Percentiles rank a stretch among this genome's conserved stretches.
Evolutionary conservation across 64 coral and sea anemone species (phyloP).

Genomic region (Montipora capricornis): DNA sequence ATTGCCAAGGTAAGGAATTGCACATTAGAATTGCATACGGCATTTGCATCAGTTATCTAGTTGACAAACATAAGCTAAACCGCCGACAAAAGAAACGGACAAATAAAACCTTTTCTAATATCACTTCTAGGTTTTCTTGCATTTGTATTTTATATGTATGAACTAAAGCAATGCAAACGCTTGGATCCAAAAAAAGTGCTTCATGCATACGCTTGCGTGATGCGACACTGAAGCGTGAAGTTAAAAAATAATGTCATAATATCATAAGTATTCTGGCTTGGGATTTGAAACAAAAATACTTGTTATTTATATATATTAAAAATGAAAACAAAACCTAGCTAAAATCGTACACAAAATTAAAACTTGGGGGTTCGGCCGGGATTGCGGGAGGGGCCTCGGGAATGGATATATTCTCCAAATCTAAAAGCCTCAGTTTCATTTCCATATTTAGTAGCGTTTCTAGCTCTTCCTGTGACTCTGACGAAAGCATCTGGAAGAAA

Average conservation of each 20-base stretch:
- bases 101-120: too few species aligned
- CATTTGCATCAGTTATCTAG: too few species aligned
- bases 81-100: too few species aligned
- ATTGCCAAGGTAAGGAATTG: too few species aligned
- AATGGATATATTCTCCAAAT: conserved; percentile 93
- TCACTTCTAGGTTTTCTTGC: too few species aligned
- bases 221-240: not conserved
- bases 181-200: too few species aligned
- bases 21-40: too few species aligned
- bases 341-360: conserved; percentile 94
- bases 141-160: too few species aligned
- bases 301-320: not conserved
- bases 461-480: conserved; percentile 81
- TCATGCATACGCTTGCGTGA: not conserved
- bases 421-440: conserved; percentile 92
- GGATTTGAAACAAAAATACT: not conserved
- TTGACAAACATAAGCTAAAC: too few species aligned
- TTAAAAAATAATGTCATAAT: not conserved
- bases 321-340: not conserved
- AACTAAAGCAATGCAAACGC: too few species aligned
- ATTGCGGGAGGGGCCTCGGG: conserved; percentile 80
- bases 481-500: conserved; percentile 76
- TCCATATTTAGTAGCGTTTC: conserved; percentile 96
- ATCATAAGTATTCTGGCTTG: not conserved
- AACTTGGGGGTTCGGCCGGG: conserved; percentile 90